Evolutionary conservation across 2,113 vertebrate genomes (phyloP).

Genomic region (Lontra canadensis): DNA sequence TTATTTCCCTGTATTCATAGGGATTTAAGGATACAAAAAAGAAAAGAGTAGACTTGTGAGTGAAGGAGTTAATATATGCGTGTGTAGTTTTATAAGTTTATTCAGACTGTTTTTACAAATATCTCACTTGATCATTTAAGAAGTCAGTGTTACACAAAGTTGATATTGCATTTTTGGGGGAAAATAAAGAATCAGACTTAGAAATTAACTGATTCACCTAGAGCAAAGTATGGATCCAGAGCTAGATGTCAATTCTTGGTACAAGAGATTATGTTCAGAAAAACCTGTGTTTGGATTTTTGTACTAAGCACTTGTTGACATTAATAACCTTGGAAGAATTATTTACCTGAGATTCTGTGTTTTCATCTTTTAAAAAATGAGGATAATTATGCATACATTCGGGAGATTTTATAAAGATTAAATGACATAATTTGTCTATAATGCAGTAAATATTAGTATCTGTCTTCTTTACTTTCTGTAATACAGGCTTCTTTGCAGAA

Average conservation of each 20-base stretch:
- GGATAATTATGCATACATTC: not conserved
- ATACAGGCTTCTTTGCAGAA: not conserved
- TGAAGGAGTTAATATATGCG: not conserved
- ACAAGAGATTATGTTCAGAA: not conserved
- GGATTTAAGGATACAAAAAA: not conserved
- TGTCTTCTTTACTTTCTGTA: not conserved
- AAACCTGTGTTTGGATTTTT: not conserved
- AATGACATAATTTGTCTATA: not conserved
- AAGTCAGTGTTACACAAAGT: not conserved
- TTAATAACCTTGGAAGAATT: not conserved
- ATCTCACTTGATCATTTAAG: not conserved
- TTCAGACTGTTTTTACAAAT: not conserved
- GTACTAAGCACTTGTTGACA: not conserved
- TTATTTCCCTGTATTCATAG: not conserved
- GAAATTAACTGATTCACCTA: not conserved
- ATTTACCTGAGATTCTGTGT: not conserved
- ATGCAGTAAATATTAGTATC: not conserved
- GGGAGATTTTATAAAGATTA: slow-evolving; percentile 21
- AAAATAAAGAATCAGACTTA: not conserved
- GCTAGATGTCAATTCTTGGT: not conserved
- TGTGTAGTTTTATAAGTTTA: not conserved
- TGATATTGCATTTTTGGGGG: not conserved
- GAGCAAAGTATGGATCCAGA: not conserved
- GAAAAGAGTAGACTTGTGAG: not conserved
- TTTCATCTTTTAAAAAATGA: slow-evolving; percentile 35